Evolutionary conservation across 2,797 vertebrate genomes (phyloP), one percentile per base, ranked within the genome.

Genomic region (Anas acuta): DNA sequence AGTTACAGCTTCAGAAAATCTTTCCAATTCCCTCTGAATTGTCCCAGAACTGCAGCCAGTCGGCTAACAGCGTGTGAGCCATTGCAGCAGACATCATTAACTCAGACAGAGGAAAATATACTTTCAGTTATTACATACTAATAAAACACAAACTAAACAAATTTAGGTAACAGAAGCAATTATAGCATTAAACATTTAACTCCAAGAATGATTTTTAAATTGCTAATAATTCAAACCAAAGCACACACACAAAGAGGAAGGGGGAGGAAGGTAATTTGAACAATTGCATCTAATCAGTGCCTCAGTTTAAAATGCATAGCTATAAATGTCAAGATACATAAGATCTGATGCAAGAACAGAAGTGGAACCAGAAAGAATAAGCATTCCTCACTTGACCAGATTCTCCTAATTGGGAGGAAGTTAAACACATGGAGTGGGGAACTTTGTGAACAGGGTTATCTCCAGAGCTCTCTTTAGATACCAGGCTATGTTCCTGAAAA

Each of bases 171-270:
- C 81, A 66, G 56, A 71, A 96, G 72, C 75, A 92, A 89, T 96
- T 95, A 96, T 67, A 70, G 70, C 22, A 84, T 94, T 96, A 94
- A 96, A 81, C 39, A 80, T 94, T 93, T 95, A 96, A 90, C 84
- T 85, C 47, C 54, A 89, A 61, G 95, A 91, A 81, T 95, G 85
- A 83, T 92, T 91, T 95, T 93, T 77, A 90, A 95, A 95, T 95
- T 77, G 49, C 80, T 95, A 90, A 93, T 93, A 92, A 83, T 87
- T 80, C 76, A 85, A 94, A 84, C 69, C 57, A 69, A 93, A 92
- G 76, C 11, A 30, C 78, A 77, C 65, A 49, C 53, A 56, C 54
- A 70, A 39, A 72, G 83, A 81, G n/a, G 70, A 83, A 87, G 33
- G 14, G n/a, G 39, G 87, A 92, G 90, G 75, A 95, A 76, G 30